Evolutionary conservation across 2,888 invertebrate genomes (phyloP).

Genomic region (Lottia gigantea): DNA sequence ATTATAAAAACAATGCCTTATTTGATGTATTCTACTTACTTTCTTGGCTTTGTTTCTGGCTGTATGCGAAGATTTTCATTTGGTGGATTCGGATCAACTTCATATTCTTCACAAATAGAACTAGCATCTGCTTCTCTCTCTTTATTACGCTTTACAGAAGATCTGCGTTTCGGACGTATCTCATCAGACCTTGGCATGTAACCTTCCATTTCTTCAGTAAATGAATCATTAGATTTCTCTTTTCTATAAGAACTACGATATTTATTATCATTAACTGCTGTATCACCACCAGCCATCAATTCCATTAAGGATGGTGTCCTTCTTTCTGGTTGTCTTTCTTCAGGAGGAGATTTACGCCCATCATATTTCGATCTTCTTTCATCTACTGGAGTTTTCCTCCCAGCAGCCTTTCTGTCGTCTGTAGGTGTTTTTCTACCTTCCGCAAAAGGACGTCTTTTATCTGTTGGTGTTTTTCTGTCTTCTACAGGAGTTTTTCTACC

Average conservation of each 20-base stretch:
- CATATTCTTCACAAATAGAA: conserved; percentile 54
- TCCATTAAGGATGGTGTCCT: neutral
- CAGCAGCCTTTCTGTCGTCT: conserved; percentile 18
- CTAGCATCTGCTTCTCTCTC: conserved; percentile 42
- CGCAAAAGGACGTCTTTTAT: neutral
- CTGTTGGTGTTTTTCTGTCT: conserved; percentile 33
- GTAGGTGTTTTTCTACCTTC: conserved; percentile 28
- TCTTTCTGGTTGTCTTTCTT: neutral
- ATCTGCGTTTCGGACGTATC: conserved; percentile 29
- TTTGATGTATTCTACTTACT: neutral
- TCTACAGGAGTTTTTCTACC: conserved; percentile 13
- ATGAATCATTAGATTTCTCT: conserved; percentile 9
- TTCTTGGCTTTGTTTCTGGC: neutral
- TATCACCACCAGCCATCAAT: neutral
- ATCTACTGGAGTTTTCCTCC: conserved; percentile 22
- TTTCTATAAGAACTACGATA: neutral
- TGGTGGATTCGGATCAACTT: conserved; percentile 41
- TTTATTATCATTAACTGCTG: neutral
- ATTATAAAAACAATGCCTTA: too few relatives aligned
- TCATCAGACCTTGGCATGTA: conserved; percentile 23
- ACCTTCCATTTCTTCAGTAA: conserved; percentile 22
- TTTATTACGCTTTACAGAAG: conserved; percentile 29
- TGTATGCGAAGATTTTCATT: neutral
- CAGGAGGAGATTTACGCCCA: conserved; percentile 10
- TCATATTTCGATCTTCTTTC: neutral